Percentiles rank a stretch among this genome's conserved stretches.
These are phyloP conservation scores for Dasyornis broadbenti DNA, from an alignment of 2,113 vertebrate genomes.

Conservation along the genomic window DNA sequence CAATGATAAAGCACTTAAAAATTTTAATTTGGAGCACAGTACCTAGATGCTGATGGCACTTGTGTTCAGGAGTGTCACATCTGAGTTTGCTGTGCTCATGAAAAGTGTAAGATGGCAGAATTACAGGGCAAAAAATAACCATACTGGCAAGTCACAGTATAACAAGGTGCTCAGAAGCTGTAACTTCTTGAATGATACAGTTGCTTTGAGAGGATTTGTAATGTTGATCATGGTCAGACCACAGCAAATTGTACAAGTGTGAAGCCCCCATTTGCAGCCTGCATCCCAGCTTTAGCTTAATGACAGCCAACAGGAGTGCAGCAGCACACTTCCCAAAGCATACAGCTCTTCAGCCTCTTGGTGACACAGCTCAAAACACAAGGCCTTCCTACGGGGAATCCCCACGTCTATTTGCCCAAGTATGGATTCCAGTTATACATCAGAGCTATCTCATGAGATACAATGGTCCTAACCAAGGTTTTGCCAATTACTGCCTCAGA, in stretches of 20 bases:
- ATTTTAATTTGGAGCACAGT: neutral
- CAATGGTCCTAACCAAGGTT: neutral
- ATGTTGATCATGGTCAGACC: neutral
- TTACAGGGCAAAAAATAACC: neutral
- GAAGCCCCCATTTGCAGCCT: neutral
- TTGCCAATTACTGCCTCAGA: neutral
- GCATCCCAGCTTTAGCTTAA: neutral
- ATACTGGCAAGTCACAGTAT: neutral
- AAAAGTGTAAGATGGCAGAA: neutral
- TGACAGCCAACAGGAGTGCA: neutral
- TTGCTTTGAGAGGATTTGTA: neutral
- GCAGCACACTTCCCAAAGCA: neutral
- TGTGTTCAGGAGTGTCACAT: neutral
- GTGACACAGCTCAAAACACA: neutral
- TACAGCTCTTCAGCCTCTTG: neutral
- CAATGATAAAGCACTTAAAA: neutral
- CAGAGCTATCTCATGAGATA: neutral
- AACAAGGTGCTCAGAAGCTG: neutral
- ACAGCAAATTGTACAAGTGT: neutral
- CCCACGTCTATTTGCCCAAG: fast-evolving
- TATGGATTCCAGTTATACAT: neutral
- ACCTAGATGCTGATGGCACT: neutral
- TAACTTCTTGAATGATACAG: neutral
- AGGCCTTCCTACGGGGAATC: neutral
- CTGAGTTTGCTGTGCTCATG: neutral